Evolutionary conservation across 2,888 invertebrate species (phyloP), one percentile per base, ranked within the genome.

Genomic region (Amphiduros pacificus): DNA sequence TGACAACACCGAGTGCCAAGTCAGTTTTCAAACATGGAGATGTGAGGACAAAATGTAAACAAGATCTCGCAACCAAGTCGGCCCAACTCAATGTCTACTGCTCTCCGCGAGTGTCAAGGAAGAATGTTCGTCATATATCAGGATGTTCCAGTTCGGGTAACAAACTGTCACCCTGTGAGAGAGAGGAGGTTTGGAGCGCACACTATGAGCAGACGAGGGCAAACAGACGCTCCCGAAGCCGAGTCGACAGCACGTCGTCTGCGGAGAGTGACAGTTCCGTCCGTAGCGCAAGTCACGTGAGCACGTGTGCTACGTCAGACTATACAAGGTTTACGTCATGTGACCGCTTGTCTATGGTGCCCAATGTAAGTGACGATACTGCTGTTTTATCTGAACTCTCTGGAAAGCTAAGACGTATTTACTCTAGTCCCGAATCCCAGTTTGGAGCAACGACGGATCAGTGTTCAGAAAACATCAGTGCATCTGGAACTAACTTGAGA

Each of bases 251-350:
- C 49, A 55, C 44, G 36, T 27, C 36, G 1, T 62, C 62, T 17
- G 53, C 41, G 11, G 62, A 58, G 31, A 62, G 57, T 36, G 62
- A 58, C 44, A 27, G 54, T 17, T 53, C 52, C 14, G 17, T 36
- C 20, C 36, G 59, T n/a, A 62, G 62, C 32, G 58, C 58, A n/a
- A 58, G 57, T 24, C 57, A 62, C 53, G 55, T 62, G 32, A 58
- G 57, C n/a, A 62, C 58, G 44, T 62, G 57, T 22, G 62, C 62
- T 14, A 58, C 62, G 26, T 58, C 57, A 20, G 62, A 62, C 44
- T 57, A 53, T 40, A 51, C 51, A 14, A 52, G 44, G 17, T 55
- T 62, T 28, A 62, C 57, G 31, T 62, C 62, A 5, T 58, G 52
- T 48, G 62, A 62, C 48, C 41, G 53, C 32, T 44, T 62, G 17